These are phyloP conservation scores for Brachionus manjavacas DNA, from an alignment of 1,140 invertebrate genomes.

Conservation along the genomic window DNA sequence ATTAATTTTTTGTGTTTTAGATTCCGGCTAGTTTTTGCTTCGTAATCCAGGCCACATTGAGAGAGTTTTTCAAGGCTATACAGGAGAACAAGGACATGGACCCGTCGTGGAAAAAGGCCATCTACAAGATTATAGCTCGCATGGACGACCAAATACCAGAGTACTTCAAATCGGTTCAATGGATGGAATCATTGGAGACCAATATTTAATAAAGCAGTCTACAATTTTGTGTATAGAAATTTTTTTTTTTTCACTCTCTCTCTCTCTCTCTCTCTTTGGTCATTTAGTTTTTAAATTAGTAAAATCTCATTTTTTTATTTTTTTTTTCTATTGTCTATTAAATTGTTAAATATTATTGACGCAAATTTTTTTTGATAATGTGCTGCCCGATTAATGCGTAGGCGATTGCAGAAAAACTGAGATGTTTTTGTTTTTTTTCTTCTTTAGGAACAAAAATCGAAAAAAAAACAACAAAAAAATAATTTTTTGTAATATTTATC, in stretches of 20 bases:
- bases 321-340: neutral
- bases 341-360: too few species aligned
- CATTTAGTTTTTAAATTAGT: conserved; percentile 19
- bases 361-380: neutral
- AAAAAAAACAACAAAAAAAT: too few species aligned
- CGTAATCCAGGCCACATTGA: conserved; percentile 90
- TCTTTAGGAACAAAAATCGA: too few species aligned
- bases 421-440: neutral
- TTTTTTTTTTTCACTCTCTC: neutral
- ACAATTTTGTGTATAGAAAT: neutral
- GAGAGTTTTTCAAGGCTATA: conserved; percentile 97
- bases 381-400: neutral
- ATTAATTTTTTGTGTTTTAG: conserved; percentile 61
- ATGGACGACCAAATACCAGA: conserved; percentile 96
- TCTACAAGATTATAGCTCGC: conserved; percentile 98
- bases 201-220: conserved; percentile 27
- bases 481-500: conserved; percentile 29
- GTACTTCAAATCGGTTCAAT: conserved; percentile 98
- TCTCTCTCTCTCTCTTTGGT: neutral
- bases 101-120: conserved; percentile 99
- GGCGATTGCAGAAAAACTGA: neutral
- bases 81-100: conserved; percentile 89
- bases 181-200: conserved; percentile 83
- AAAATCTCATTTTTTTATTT: conserved; percentile 24
- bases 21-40: conserved; percentile 91